Evolutionary conservation across 37 sponge, comb jelly and placozoan species (phyloP).

Genomic region (Petrosia ficiformis): DNA sequence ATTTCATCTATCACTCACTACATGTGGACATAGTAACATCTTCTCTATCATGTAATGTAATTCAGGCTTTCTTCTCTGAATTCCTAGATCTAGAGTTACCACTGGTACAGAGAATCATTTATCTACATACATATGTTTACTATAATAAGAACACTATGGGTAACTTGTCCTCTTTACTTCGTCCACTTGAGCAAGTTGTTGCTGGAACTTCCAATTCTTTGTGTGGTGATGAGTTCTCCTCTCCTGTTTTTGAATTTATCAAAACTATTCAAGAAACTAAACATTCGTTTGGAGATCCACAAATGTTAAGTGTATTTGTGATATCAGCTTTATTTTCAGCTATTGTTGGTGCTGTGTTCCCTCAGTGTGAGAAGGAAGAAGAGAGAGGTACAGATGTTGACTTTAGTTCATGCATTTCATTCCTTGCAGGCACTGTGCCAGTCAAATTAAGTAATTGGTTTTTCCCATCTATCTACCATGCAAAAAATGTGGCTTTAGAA

Average conservation of each 20-base stretch:
- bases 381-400: background rate
- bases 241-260: slow-evolving; percentile 12
- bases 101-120: background rate
- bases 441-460: too few relatives aligned
- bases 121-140: slow-evolving; percentile 37
- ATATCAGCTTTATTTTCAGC: slow-evolving; percentile 42
- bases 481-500: too few relatives aligned
- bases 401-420: background rate
- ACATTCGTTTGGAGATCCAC: slow-evolving; percentile 24
- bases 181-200: slow-evolving; percentile 46
- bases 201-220: background rate
- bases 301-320: slow-evolving; percentile 36
- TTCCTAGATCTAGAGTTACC: slow-evolving; percentile 21
- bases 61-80: slow-evolving; percentile 29
- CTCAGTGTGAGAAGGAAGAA: background rate
- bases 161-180: slow-evolving; percentile 46
- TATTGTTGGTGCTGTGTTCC: slow-evolving; percentile 23
- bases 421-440: too few relatives aligned
- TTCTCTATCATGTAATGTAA: slow-evolving; percentile 29
- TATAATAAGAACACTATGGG: slow-evolving; percentile 54
- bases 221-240: background rate
- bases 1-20: slow-evolving; percentile 54
- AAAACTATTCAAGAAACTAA: slow-evolving; percentile 13
- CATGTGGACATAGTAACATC: slow-evolving; percentile 15
- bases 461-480: too few relatives aligned